Evolutionary conservation across 2,888 invertebrate species (phyloP).

Genomic region (Andrena chrysosceles): DNA sequence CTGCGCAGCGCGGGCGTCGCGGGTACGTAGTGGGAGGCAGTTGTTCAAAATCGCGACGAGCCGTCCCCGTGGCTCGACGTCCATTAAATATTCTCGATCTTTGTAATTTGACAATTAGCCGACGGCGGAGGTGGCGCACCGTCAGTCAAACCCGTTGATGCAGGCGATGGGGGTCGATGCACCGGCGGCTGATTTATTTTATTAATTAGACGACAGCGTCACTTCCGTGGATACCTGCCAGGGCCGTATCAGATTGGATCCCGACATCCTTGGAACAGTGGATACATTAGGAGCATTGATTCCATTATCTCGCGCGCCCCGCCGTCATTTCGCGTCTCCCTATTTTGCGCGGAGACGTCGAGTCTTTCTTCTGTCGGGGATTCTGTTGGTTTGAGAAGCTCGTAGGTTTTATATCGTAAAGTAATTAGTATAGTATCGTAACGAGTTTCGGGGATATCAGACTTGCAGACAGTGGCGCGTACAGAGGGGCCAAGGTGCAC

Average conservation of each 20-base stretch:
- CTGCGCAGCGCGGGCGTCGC: constrained; percentile 59
- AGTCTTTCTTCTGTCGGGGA: neutral
- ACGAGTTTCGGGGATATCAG: too few relatives aligned
- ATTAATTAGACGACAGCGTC: constrained; percentile 69
- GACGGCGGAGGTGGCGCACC: constrained; percentile 63
- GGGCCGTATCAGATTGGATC: constrained; percentile 17
- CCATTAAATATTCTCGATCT: constrained; percentile 79
- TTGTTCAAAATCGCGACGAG: constrained; percentile 47
- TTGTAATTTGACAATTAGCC: constrained; percentile 80
- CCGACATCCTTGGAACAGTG: constrained; percentile 21
- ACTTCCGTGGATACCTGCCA: constrained; percentile 50
- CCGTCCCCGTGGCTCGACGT: constrained; percentile 62
- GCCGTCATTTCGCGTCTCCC: neutral
- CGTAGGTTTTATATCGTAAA: too few relatives aligned
- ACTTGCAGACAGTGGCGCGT: too few relatives aligned
- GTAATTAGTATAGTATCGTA: too few relatives aligned
- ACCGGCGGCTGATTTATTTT: constrained; percentile 70
- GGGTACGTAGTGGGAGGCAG: neutral
- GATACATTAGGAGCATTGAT: constrained; percentile 44
- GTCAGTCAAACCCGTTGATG: constrained; percentile 67
- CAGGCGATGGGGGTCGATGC: constrained; percentile 62
- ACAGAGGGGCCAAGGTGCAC: too few relatives aligned
- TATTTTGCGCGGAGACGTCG: neutral
- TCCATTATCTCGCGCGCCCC: constrained; percentile 42
- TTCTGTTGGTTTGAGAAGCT: too few relatives aligned